Conservation (phyloP, 2,797 vertebrate species). For the Hyperoplus immaculatus region DNA sequence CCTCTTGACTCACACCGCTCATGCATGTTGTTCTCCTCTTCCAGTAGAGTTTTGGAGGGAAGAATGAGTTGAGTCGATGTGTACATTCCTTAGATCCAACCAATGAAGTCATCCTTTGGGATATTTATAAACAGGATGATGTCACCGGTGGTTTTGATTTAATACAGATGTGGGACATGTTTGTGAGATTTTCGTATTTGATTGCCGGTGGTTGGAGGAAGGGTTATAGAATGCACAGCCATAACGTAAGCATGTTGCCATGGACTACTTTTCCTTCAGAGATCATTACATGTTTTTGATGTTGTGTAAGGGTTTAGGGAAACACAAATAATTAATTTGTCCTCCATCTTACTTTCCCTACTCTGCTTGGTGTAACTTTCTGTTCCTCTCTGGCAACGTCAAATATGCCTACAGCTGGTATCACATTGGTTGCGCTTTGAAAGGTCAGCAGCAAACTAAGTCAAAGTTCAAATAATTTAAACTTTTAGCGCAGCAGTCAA, state of each 20-base stretch:
- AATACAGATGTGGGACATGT: slow-evolving; percentile 70
- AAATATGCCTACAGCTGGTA: too few species aligned
- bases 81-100: slow-evolving; percentile 70
- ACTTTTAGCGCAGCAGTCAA: too few species aligned
- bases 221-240: slow-evolving; percentile 3
- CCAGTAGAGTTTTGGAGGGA: slow-evolving; percentile 35
- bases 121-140: slow-evolving; percentile 72
- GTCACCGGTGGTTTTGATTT: slow-evolving; percentile 67
- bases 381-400: too few species aligned
- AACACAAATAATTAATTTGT: too few species aligned
- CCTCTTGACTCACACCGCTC: slow-evolving; percentile 31
- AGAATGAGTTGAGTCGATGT: slow-evolving; percentile 44
- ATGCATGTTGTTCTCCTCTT: slow-evolving; percentile 29
- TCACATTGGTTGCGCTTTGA: too few species aligned
- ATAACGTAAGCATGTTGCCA: neutral
- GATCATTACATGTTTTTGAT: too few species aligned
- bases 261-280: too few species aligned
- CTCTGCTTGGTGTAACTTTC: too few species aligned
- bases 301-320: too few species aligned
- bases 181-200: slow-evolving; percentile 45
- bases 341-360: too few species aligned
- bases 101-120: slow-evolving; percentile 67
- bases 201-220: slow-evolving; percentile 16
- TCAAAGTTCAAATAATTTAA: too few species aligned
- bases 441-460: too few species aligned